phyloP scores from a whole-genome alignment of 2,797 vertebrate genomes.

The Sciaenops ocellatus region DNA sequence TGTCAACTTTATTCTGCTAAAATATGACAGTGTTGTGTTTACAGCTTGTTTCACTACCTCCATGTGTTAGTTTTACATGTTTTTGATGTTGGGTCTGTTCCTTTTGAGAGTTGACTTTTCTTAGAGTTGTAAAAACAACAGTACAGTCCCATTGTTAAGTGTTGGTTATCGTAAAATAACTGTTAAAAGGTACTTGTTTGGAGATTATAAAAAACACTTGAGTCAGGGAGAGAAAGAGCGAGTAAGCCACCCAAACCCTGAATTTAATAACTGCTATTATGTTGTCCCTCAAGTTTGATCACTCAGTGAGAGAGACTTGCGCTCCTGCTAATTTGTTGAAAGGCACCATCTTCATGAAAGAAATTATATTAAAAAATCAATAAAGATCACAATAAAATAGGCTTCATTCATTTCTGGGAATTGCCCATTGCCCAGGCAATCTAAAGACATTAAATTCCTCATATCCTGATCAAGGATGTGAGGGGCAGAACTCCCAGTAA shows the following conservation, averaged over 20 bases:
- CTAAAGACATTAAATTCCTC: not conserved
- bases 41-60: not conserved
- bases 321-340: not conserved
- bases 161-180: not conserved
- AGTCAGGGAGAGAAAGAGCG: not conserved
- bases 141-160: not conserved
- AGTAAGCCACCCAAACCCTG: not conserved
- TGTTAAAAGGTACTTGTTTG: not conserved
- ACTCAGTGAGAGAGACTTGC: not conserved
- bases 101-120: not conserved
- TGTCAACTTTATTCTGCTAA: not conserved
- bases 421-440: not conserved
- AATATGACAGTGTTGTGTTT: not conserved
- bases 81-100: not conserved
- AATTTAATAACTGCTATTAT: not conserved
- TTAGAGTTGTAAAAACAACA: not conserved
- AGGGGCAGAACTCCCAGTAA: not conserved
- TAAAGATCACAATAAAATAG: conserved; percentile 1
- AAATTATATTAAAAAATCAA: not conserved
- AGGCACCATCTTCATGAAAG: not conserved
- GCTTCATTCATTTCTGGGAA: not conserved
- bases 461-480: not conserved
- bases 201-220: not conserved
- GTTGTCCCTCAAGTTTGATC: not conserved
- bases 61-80: not conserved